These are phyloP conservation scores for Melitaea cinxia DNA, from an alignment of 1,140 invertebrate species.

Conservation along the genomic window DNA sequence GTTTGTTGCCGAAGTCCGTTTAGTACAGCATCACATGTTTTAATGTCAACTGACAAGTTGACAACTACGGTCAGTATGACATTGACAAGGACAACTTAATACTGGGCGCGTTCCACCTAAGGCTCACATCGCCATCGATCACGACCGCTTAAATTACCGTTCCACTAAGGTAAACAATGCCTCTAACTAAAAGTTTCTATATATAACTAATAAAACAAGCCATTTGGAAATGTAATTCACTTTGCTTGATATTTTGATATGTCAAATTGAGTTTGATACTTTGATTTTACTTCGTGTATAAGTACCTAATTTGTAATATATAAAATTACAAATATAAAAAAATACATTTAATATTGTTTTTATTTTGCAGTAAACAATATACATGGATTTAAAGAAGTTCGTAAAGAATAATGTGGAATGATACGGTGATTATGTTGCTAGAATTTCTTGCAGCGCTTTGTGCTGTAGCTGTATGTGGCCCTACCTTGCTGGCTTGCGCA, in stretches of 20 bases:
- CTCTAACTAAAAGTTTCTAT: no score
- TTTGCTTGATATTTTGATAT: no score
- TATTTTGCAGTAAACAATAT: neutral
- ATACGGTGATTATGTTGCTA: constrained; percentile 63
- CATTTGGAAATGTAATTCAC: no score
- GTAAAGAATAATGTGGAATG: constrained; percentile 57
- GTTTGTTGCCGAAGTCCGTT: constrained; percentile 10
- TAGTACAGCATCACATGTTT: constrained; percentile 31
- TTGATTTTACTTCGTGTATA: neutral
- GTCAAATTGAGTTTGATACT: neutral
- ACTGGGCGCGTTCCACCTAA: no score
- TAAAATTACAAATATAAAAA: neutral
- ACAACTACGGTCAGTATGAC: neutral
- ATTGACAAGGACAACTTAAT: no score
- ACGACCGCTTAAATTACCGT: no score
- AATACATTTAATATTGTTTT: neutral
- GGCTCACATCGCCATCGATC: no score
- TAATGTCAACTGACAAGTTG: constrained; percentile 23
- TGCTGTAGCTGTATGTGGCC: constrained; percentile 67
- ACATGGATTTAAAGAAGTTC: constrained; percentile 1
- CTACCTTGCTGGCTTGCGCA: constrained; percentile 65
- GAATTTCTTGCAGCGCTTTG: constrained; percentile 68
- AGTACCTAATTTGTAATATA: neutral
- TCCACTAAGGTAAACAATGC: no score
- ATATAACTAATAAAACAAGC: no score